Conservation (phyloP, 2,797 vertebrate genomes). For the Naso thynnoides region DNA sequence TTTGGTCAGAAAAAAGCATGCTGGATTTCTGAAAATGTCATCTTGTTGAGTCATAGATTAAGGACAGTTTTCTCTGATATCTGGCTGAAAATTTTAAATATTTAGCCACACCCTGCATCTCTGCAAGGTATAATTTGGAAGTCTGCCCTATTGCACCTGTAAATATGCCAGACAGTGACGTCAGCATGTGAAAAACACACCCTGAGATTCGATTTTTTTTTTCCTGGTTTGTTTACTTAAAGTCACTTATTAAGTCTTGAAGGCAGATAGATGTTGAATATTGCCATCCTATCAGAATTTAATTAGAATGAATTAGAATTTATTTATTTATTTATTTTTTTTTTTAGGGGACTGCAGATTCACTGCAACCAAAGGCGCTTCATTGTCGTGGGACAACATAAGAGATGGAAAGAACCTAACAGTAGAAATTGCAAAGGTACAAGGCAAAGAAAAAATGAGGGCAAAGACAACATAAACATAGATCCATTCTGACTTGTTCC, state of each 20-base stretch:
- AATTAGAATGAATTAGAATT: no score
- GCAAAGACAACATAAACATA: background rate
- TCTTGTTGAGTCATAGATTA: background rate
- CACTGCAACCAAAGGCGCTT: constrained; percentile 70
- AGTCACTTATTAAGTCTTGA: background rate
- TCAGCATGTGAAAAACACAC: background rate
- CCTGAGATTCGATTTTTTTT: background rate
- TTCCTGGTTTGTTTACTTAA: background rate
- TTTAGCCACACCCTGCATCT: background rate
- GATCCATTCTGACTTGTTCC: constrained; percentile 1
- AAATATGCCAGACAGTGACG: background rate
- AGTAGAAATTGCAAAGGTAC: constrained; percentile 93
- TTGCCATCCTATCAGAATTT: background rate
- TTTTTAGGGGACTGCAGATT: constrained; percentile 83
- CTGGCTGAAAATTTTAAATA: background rate
- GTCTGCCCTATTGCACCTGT: background rate
- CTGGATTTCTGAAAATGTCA: background rate
- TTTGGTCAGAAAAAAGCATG: background rate
- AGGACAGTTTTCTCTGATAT: background rate
- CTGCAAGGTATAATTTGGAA: constrained; percentile 12
- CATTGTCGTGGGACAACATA: constrained; percentile 84
- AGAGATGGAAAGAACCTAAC: constrained; percentile 81
- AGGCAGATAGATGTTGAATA: background rate
- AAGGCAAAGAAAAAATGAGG: background rate
- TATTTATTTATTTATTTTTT: constrained; percentile 22